Conservation (phyloP, 2,888 invertebrate genomes). For the Scaeva pyrastri region DNA sequence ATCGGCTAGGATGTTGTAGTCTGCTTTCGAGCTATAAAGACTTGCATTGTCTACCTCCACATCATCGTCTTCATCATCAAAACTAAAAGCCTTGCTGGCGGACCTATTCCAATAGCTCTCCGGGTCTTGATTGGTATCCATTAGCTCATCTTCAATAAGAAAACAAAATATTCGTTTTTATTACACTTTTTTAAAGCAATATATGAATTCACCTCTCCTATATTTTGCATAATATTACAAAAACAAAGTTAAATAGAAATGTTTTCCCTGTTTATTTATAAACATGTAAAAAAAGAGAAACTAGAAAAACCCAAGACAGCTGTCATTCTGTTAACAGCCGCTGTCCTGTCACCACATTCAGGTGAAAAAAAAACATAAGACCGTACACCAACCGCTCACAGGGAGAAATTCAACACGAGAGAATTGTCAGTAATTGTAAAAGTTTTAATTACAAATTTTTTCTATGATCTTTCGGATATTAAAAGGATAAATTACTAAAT, state of each 20-base stretch:
- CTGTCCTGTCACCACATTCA: slow-evolving; percentile 5
- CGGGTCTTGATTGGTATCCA: slow-evolving; percentile 84
- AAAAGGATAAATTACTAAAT: no score
- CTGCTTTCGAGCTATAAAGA: background rate
- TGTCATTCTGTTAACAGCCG: background rate
- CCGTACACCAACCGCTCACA: no score
- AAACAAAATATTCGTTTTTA: background rate
- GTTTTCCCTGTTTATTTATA: background rate
- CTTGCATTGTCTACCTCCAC: slow-evolving; percentile 76
- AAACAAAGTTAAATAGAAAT: slow-evolving; percentile 1
- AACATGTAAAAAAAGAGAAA: background rate
- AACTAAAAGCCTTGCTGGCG: slow-evolving; percentile 89
- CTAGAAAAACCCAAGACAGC: background rate
- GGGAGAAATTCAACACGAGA: no score
- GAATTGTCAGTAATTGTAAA: no score
- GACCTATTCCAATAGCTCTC: slow-evolving; percentile 93
- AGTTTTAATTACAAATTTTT: no score
- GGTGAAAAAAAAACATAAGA: background rate
- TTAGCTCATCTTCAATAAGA: slow-evolving; percentile 48
- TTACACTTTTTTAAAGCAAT: background rate
- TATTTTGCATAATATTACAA: slow-evolving; percentile 37
- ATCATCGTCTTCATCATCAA: slow-evolving; percentile 92
- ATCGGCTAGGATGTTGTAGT: slow-evolving; percentile 43
- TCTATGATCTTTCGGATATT: no score
- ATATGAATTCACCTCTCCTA: background rate